Base-by-base conservation (phyloP, 2,797 vertebrate genomes). In the Danio aesculapii region DNA sequence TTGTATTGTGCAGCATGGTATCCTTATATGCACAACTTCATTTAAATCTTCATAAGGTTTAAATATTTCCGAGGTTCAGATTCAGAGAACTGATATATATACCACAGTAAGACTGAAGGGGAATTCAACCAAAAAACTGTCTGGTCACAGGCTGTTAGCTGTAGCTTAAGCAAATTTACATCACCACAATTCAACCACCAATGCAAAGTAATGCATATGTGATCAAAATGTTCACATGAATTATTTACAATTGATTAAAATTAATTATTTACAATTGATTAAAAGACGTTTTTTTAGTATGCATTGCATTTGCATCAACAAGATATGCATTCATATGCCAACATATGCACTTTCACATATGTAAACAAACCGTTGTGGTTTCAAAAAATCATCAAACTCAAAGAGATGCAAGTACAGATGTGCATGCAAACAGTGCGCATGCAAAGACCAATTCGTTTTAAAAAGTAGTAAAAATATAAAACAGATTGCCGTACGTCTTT, bases 51-150 rank as follows among this genome's bases (percentile, higher is more conserved):
- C 9, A 43, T 16, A 39, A 6, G 14, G 49, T 39, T 52, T 52
- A 30, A 30, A 47, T 12, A 46, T 61, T 61, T 75, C 16, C 14
- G 17, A 61, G 50, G 14, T 58, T 66, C 43, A 63, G 43, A 44
- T 84, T 80, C 81, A 81, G 74, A 64, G 81, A 86, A 86, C 13
- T 77, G 74, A 39, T 74, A 52, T 72, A 69, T 79, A 19, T 17
- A 81, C 83, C 81, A 83, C 81, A 83, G 12, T 76, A 72, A 16
- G 50, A 52, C 50, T 58, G 17, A 62, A 72, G 81, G 85, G 83
- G 64, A 82, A 77, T 79, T 84, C 66, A 68, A 67, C n/a, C 64
- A 47, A 86, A 79, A 75, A 62, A 59, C 44, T 16, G 30, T 44
- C 52, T 75, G 61, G 53, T 47, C 44, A 77, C 44, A 75, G 57